Conservation (phyloP, 1,140 invertebrate species). For the Heliconius nattereri region DNA sequence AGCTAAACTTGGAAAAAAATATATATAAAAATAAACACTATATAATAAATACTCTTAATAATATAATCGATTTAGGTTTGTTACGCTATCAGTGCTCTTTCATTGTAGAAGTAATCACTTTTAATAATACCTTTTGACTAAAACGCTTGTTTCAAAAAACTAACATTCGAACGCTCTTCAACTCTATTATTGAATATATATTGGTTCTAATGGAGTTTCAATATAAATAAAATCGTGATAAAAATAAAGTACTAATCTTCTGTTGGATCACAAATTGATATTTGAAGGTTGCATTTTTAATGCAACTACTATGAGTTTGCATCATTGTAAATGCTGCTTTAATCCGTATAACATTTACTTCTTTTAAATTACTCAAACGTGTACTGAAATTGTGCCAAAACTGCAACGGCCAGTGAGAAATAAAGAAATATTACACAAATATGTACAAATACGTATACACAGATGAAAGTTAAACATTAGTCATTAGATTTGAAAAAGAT, state of each 20-base stretch:
- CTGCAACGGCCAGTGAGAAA: too few relatives aligned
- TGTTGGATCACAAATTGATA: background rate
- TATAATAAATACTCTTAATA: background rate
- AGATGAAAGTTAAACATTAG: too few relatives aligned
- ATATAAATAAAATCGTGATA: conserved; percentile 1
- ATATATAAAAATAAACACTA: background rate
- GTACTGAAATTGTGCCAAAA: conserved; percentile 6
- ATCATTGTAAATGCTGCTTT: background rate
- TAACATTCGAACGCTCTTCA: background rate
- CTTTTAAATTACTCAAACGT: background rate
- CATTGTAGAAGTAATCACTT: background rate
- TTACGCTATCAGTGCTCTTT: background rate
- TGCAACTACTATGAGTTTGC: background rate
- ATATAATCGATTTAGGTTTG: background rate
- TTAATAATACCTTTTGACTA: background rate
- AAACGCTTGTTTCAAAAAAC: background rate
- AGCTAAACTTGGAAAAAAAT: background rate
- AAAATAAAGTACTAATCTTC: background rate
- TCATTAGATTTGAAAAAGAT: too few relatives aligned
- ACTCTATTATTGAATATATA: background rate
- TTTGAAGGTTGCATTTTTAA: conserved; percentile 8
- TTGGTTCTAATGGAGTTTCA: background rate
- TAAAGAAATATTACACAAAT: too few relatives aligned
- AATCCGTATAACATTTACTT: background rate
- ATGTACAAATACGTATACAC: too few relatives aligned